Evolutionary conservation across 2,797 vertebrate genomes (phyloP), one percentile per base, ranked within the genome.

Genomic region (Urophycis tenuis): DNA sequence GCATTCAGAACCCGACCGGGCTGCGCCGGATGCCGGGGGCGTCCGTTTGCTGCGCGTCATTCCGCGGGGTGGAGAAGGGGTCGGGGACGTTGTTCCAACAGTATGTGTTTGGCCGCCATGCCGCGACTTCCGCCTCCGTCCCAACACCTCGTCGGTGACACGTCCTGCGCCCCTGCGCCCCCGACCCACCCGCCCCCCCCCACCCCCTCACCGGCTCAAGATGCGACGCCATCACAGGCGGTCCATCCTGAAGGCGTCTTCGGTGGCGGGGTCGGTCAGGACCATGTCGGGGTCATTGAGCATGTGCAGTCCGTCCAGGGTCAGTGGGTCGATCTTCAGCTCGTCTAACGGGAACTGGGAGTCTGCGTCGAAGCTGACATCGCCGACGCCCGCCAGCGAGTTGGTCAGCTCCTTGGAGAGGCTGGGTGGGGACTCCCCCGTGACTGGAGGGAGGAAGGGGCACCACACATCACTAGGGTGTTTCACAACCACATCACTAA

Each of bases 171-270:
- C 79, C 75, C n/a, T n/a, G n/a, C n/a, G n/a, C n/a, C n/a, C n/a
- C 70, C 29, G 29, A 74, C 74, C 81, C 78, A 70, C 29, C 78
- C 74, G 82, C 19, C 75, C 73, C n/a, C 76, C 25, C 75, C 3
- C n/a, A 3, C 60, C 60, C 53, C n/a, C 53, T 1, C 39, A 2
- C 39, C 39, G 19, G 14, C 41, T 49, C 41, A 49, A 3, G 15
- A 17, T 17, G 60, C 25, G 1, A 25, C 60, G 60, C 1, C 31
- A 75, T 92, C 93, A 99, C 95, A 99, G 95, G 85, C 98, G 93
- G 90, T 99, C 98, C 98, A 99, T 99, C 85, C 98, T 94, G 92
- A 99, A 99, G 35, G 98, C 98, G 93, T 99, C 98, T 92, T 99
- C 98, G 0, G 98, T 99, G 91, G 98, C 98, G 0, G 97, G 92